phyloP scores from a whole-genome alignment of 2,797 vertebrate species.

The Pseudomugil tenellus region DNA sequence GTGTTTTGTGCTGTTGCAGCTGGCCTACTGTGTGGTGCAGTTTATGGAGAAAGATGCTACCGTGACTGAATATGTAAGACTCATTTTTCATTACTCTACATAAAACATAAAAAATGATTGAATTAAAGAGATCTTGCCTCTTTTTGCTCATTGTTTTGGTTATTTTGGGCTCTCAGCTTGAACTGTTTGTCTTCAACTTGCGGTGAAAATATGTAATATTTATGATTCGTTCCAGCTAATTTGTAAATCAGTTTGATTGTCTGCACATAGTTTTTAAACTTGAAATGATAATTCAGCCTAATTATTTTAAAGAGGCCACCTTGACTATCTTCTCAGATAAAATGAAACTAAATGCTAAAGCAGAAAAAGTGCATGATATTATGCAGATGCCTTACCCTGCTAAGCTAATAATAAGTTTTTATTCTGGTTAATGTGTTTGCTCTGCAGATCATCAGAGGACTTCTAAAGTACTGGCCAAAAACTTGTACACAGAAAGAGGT shows the following conservation, averaged over 20 bases:
- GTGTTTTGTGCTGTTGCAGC: conserved; percentile 72
- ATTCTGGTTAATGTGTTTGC: conserved; percentile 32
- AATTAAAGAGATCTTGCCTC: not conserved
- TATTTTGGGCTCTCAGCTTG: not conserved
- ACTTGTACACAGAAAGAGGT: conserved; percentile 95
- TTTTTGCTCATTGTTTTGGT: not conserved
- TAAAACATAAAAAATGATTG: not conserved
- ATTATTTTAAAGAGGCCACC: not conserved
- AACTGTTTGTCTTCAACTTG: not conserved
- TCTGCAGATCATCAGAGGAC: conserved; percentile 90
- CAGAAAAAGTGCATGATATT: conserved; percentile 21
- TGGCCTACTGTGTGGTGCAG: conserved; percentile 95
- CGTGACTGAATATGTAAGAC: conserved; percentile 92
- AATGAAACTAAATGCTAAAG: conserved; percentile 1
- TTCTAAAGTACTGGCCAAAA: conserved; percentile 96
- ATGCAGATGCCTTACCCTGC: conserved; percentile 27
- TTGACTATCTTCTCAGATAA: conserved; percentile 1
- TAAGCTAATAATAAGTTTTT: conserved; percentile 29
- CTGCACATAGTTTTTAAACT: not conserved
- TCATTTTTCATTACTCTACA: conserved; percentile 2
- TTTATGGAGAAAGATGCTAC: conserved; percentile 95
- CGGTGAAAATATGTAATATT: not conserved
- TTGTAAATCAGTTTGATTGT: accelerated
- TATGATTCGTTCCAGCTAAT: not conserved
- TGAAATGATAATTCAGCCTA: not conserved